Evolutionary conservation across 2,797 vertebrate species (phyloP).

Genomic region (Phyllotis vaccarum): DNA sequence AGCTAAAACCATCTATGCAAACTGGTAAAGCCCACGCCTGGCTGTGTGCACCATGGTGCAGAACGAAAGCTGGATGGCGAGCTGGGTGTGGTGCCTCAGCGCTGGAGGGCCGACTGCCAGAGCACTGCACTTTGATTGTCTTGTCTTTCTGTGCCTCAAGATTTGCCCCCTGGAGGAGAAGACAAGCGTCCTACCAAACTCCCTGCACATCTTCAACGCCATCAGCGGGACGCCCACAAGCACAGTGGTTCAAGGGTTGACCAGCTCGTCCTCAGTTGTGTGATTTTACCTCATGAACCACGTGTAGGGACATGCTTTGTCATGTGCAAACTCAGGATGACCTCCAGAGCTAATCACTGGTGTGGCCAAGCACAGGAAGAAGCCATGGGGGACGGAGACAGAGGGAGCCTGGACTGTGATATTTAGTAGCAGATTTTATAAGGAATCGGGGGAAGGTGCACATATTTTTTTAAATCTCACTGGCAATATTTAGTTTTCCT

Average conservation of each 20-base stretch:
- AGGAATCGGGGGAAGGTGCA: slow-evolving; percentile 76
- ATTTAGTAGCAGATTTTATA: slow-evolving; percentile 77
- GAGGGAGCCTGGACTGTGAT: slow-evolving; percentile 66
- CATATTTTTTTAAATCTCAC: slow-evolving; percentile 83
- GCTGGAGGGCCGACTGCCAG: not conserved
- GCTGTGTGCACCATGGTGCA: not conserved
- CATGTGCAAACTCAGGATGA: slow-evolving; percentile 88
- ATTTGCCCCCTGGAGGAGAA: slow-evolving; percentile 94
- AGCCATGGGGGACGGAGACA: slow-evolving; percentile 40
- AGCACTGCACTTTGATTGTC: not conserved
- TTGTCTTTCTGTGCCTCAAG: slow-evolving; percentile 87
- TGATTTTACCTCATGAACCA: slow-evolving; percentile 86
- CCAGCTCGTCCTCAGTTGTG: slow-evolving; percentile 93
- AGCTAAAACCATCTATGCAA: not conserved
- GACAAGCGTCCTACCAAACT: slow-evolving; percentile 93
- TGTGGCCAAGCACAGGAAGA: slow-evolving; percentile 79
- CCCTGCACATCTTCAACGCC: slow-evolving; percentile 96
- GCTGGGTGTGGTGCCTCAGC: not conserved
- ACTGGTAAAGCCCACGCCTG: not conserved
- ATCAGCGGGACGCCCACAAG: slow-evolving; percentile 96
- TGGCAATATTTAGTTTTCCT: slow-evolving; percentile 85
- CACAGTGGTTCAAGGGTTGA: slow-evolving; percentile 94
- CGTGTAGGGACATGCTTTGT: slow-evolving; percentile 77
- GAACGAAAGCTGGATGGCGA: no score
- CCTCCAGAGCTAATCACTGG: slow-evolving; percentile 83